Conservation (phyloP, 2,797 vertebrate genomes). For the Ataeniobius toweri region DNA sequence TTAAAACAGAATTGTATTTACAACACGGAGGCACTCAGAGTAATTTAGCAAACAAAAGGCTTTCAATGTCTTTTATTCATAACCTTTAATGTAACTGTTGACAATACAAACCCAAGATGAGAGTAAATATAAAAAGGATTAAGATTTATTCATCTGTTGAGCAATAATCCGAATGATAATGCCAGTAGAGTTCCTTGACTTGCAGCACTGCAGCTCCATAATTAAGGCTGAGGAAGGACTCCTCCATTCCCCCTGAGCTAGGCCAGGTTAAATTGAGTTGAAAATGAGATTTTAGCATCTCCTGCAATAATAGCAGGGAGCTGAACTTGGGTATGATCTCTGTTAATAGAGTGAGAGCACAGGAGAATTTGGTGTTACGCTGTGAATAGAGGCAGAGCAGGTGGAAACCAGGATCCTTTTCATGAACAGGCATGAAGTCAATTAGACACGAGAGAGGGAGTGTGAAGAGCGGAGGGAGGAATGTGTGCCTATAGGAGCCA, state of each 20-base stretch:
- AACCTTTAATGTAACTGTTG: constrained; percentile 14
- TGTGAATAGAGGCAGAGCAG: constrained; percentile 81
- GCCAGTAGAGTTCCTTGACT: constrained; percentile 31
- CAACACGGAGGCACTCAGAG: constrained; percentile 20
- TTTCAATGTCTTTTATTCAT: not conserved
- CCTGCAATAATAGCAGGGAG: constrained; percentile 81
- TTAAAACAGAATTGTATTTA: constrained; percentile 51
- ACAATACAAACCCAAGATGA: not conserved
- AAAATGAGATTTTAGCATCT: constrained; percentile 87
- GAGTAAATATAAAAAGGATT: constrained; percentile 16
- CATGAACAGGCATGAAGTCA: constrained; percentile 87
- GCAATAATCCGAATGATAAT: constrained; percentile 31
- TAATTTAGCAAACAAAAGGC: constrained; percentile 1
- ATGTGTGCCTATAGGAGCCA: constrained; percentile 45
- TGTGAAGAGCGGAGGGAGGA: constrained; percentile 70
- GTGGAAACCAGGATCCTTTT: constrained; percentile 79
- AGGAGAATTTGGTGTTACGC: constrained; percentile 83
- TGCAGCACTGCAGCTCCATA: constrained; percentile 40
- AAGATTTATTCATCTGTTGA: constrained; percentile 20
- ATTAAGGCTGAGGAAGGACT: constrained; percentile 66
- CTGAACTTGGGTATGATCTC: constrained; percentile 82
- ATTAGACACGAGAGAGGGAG: constrained; percentile 80
- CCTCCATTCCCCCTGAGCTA: constrained; percentile 65
- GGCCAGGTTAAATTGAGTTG: constrained; percentile 87
- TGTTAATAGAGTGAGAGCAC: constrained; percentile 88